Evolutionary conservation across 1,140 invertebrate genomes (phyloP).

Genomic region (Diorhabda elongata): DNA sequence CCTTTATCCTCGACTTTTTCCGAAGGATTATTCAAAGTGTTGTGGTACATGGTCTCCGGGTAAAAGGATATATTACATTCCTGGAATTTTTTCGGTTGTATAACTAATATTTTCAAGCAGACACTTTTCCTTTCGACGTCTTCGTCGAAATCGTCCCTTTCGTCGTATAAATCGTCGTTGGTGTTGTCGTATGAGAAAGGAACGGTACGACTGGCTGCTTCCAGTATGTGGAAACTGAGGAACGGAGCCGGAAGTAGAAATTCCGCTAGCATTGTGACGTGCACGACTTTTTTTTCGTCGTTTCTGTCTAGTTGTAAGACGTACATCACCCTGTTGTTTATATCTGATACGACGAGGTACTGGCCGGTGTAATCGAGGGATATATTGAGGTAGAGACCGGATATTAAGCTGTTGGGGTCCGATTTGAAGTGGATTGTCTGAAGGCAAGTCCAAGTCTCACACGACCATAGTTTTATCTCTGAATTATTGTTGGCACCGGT

Average conservation of each 20-base stretch:
- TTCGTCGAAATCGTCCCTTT: conserved; percentile 39
- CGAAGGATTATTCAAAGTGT: conserved; percentile 18
- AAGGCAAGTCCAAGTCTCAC: conserved; percentile 86
- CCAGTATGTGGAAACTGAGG: conserved; percentile 79
- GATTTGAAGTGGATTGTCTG: conserved; percentile 75
- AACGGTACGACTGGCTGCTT: conserved; percentile 58
- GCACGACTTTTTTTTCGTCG: conserved; percentile 51
- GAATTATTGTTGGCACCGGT: conserved; percentile 87
- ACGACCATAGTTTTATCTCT: conserved; percentile 91
- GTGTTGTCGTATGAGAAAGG: conserved; percentile 32
- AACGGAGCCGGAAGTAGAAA: conserved; percentile 79
- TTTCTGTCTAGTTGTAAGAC: conserved; percentile 69
- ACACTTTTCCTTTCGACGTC: conserved; percentile 26
- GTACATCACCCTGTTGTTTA: conserved; percentile 72
- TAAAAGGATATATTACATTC: conserved; percentile 78
- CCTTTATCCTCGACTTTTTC: conserved; percentile 19
- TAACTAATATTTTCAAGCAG: conserved; percentile 69
- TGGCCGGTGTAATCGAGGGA: conserved; percentile 75
- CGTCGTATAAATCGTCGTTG: conserved; percentile 42
- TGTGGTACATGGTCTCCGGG: conserved; percentile 47
- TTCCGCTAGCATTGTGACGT: conserved; percentile 69
- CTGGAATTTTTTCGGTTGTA: conserved; percentile 85
- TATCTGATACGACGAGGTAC: conserved; percentile 81
- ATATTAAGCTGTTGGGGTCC: conserved; percentile 46
- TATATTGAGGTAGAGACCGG: conserved; percentile 59